Evolutionary conservation across 2,797 vertebrate species (phyloP), one percentile per base, ranked within the genome.

Genomic region (Apodemus agrarius): DNA sequence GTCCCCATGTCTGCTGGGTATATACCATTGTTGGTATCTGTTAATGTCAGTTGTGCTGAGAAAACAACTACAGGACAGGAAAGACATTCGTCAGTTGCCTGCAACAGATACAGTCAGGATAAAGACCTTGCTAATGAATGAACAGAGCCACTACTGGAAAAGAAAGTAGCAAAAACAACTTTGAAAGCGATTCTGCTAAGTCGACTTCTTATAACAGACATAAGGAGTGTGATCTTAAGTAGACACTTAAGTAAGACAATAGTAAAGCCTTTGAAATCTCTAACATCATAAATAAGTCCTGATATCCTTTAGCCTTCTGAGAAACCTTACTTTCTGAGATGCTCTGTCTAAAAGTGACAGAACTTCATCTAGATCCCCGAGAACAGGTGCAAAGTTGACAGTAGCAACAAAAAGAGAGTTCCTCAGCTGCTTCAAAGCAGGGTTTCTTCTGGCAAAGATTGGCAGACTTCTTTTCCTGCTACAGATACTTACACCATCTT

Each of bases 401-500:
- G 49, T 57, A 10, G 8, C 75, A 91, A 22, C 9, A 61, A 90
- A 91, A 24, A 29, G 46, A 59, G 12, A 1, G 80, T 84, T 54
- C 21, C 3, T 72, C 6, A 84, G 63, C 26, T 91, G 85, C 87
- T 96, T 96, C 92, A 97, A 88, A 78, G 49, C 40, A 49, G 19
- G 78, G 43, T 59, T 95, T 92, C 34, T 94, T 46, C 54, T 93
- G 26, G 95, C 7, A 91, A 96, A 94, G 37, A 94, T 95, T 96
- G 52, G 65, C 91, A 97, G 95, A 95, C 89, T 92, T 97, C 65
- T 89, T 96, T 97, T 96, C 19, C 61, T 94, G 34, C 31, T 81
- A 88, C 57, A 40, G 91, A 91, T 79, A 65, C 86, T 96, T 95
- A 95, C 67, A 93, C 82, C 96, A 91, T 96, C 96, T 97, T 96